phyloP scores from a whole-genome alignment of 2,113 vertebrate genomes.

The Trochalopteron elliotii region DNA sequence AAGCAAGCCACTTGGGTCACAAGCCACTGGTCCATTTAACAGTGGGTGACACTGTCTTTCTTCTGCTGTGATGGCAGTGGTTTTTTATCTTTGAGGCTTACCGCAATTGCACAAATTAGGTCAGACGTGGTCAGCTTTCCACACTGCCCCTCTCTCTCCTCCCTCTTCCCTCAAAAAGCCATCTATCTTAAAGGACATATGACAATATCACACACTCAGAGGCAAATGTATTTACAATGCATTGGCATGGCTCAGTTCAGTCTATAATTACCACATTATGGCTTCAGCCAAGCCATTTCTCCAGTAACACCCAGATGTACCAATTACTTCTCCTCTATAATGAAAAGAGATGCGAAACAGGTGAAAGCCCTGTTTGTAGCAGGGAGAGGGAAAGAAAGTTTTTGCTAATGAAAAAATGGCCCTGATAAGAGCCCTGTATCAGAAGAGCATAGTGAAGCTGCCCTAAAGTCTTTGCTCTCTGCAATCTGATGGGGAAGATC shows the following conservation, averaged over 20 bases:
- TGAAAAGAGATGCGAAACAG: slow-evolving; percentile 55
- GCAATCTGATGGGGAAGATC: background rate
- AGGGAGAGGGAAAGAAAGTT: slow-evolving; percentile 6
- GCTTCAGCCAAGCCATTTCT: slow-evolving; percentile 43
- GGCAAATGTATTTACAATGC: slow-evolving; percentile 3
- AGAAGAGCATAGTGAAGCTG: background rate
- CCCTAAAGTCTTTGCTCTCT: background rate
- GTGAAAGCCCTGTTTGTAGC: background rate
- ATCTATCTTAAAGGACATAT: background rate
- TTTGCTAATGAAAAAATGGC: background rate
- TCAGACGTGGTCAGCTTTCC: background rate
- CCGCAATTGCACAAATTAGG: background rate
- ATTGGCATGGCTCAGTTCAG: slow-evolving; percentile 32
- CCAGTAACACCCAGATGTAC: slow-evolving; percentile 45
- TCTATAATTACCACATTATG: slow-evolving; percentile 47
- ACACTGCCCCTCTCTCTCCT: background rate
- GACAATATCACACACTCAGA: background rate
- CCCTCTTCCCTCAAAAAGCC: background rate
- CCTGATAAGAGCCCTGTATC: background rate
- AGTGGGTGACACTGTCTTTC: background rate
- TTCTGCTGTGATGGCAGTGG: background rate
- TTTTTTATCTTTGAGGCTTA: background rate
- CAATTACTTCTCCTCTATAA: slow-evolving; percentile 45
- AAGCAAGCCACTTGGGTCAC: slow-evolving; percentile 44
- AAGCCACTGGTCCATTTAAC: background rate